Evolutionary conservation across 2,797 vertebrate genomes (phyloP), one percentile per base, ranked within the genome.

Genomic region (Peromyscus aztecus): DNA sequence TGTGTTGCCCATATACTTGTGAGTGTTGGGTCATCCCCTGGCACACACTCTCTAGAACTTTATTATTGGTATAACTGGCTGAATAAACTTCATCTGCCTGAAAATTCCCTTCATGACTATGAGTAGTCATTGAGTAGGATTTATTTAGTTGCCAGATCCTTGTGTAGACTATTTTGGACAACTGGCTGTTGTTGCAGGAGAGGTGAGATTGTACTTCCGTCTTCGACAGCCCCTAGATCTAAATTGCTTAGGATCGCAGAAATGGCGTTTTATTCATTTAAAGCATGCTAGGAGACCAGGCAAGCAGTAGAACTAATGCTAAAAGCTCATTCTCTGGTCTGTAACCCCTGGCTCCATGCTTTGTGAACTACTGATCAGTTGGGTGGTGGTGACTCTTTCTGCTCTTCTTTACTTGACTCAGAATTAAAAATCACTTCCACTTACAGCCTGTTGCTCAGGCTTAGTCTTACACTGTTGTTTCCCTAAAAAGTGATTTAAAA

Each of bases 321-420:
- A 12, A 29, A 27, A 9, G 27, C 4, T 86, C 14, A 2, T 34
- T 43, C 17, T 5, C 61, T 11, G 49, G n/a, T 90, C 40, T 49
- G 61, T 0, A 10, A 6, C 0, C 7, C 46, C 11, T 76, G 55
- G 6, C 5, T 16, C 1, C n/a, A 7, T 8, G 9, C 2, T 34
- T 59, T 63, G 10, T 23, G 40, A 27, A 46, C 24, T 13, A 78
- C 2, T 14, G 59, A 24, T 37, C 17, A 43, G 10, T 2, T 89
- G 34, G 13, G 21, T 81, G 37, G 16, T 55, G 31, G 55, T 52
- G 4, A 0, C 34, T 73, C 17, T 71, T 6, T 46, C 49, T 52
- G 31, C 14, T 55, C 27, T 37, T 67, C 24, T 34, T 1, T 37
- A 57, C n/a, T 75, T 89, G 76, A 69, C 31, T n/a, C 40, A 10